Base-by-base conservation (phyloP, 2,888 invertebrate genomes). In the Tetragonisca angustula region DNA sequence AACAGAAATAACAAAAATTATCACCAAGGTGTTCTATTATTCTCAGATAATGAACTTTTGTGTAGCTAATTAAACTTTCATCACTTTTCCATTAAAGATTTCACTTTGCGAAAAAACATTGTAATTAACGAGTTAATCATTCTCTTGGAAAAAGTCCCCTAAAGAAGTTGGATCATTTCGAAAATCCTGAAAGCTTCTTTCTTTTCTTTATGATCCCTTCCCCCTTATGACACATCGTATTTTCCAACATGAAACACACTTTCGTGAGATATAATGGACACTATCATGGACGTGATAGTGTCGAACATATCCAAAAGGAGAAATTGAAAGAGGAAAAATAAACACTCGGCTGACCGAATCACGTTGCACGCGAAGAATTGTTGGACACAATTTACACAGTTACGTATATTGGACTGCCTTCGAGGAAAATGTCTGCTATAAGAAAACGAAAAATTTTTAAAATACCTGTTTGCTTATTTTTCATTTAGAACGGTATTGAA, bases 291-390 rank as follows among this genome's bases (percentile, higher is more conserved):
- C 11, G 73, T 52, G 70, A 50, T 52, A 56, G n/a, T n/a, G n/a
- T 36, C 21, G 49, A 36, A 36, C 36, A 6, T 6, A 9, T 43
- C 9, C 43, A 11, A 43, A 43, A 43, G 9, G 43, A 43, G 43
- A 43, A 9, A 9, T 9, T 11, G 49, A 32, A 52, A 15, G 24
- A 15, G 24, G 21, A 27, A 52, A 36, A 68, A 77, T 43, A 84
- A 72, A 74, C 76, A 65, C 17, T 50, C 32, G 68, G 79, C 61
- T 56, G 72, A 70, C 76, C 72, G 54, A 67, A 69, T 43, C 62
- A 36, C 69, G 56, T 0, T 27, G 62, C 11, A n/a, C 49, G 52
- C 24, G 61, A 64, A 50, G 49, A n/a, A 67, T 59, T 59, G 21
- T 67, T 27, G n/a, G 21, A 0, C 24, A 19, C 36, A 19, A n/a